Evolutionary conservation across 64 coral and sea anemone species (phyloP).

Genomic region (Montipora sp.): DNA sequence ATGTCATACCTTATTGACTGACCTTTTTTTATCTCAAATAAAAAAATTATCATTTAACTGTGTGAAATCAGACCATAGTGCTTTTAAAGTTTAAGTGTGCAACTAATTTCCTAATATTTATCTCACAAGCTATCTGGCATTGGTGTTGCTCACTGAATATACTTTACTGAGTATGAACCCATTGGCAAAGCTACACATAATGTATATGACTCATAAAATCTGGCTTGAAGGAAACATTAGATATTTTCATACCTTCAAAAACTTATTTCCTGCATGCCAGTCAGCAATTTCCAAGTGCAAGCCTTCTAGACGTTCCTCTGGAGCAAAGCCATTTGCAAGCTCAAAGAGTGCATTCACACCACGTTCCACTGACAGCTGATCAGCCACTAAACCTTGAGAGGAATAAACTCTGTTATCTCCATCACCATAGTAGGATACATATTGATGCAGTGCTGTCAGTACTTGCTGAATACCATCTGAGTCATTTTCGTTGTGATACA

Average conservation of each 20-base stretch:
- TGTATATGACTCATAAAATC: constrained; percentile 29
- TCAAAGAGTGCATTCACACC: constrained; percentile 53
- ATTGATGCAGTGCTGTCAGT: constrained; percentile 39
- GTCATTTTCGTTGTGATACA: constrained; percentile 55
- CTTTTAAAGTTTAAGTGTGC: background rate
- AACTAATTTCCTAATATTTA: constrained; percentile 23
- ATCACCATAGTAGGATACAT: constrained; percentile 41
- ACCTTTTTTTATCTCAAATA: background rate
- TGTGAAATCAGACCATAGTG: background rate
- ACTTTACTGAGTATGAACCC: background rate
- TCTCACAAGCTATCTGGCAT: constrained; percentile 17
- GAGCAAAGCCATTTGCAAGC: constrained; percentile 40
- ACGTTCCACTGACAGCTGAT: constrained; percentile 57
- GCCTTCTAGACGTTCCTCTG: constrained; percentile 44
- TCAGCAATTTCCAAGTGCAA: constrained; percentile 45
- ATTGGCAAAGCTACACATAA: constrained; percentile 21
- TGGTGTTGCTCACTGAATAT: constrained; percentile 17
- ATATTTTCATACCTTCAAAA: constrained; percentile 22
- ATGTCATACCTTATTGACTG: background rate
- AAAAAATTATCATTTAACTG: background rate
- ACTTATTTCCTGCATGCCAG: constrained; percentile 54
- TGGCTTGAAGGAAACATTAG: background rate
- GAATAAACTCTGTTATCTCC: constrained; percentile 41
- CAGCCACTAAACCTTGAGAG: constrained; percentile 52
- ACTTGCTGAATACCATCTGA: constrained; percentile 64